These are phyloP conservation scores for Dicyrtoma fusca DNA, from an alignment of 2,888 invertebrate species.

Conservation along the genomic window DNA sequence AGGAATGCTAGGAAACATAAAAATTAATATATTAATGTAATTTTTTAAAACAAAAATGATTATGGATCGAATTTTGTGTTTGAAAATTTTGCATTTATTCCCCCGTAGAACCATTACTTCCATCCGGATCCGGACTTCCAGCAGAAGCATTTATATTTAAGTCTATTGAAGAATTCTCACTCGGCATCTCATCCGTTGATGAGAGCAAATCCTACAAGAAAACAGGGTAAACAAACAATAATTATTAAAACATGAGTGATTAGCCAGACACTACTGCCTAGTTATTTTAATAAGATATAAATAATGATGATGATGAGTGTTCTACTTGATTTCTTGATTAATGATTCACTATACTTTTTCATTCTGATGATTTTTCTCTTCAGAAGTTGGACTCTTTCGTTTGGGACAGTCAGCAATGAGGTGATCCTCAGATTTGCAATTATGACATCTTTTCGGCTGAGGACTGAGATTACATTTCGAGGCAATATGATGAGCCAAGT, in stretches of 20 bases:
- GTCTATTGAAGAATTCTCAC: conserved; percentile 22
- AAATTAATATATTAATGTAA: too few species aligned
- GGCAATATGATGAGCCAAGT: conserved; percentile 90
- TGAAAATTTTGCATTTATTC: neutral
- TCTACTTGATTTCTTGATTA: neutral
- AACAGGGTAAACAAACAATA: too few species aligned
- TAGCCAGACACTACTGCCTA: too few species aligned
- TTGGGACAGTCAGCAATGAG: conserved; percentile 86
- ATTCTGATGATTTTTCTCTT: conserved; percentile 44
- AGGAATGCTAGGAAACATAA: too few species aligned
- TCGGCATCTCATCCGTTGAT: conserved; percentile 13
- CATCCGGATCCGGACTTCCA: conserved; percentile 1
- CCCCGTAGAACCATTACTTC: conserved; percentile 15
- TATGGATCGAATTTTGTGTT: too few species aligned
- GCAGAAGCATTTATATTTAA: conserved; percentile 24
- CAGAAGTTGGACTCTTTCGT: conserved; percentile 58
- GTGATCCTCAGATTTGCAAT: conserved; percentile 85
- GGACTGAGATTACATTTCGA: conserved; percentile 86
- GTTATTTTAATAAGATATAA: neutral
- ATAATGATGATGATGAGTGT: neutral
- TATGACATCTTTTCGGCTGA: conserved; percentile 88
- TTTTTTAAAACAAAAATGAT: too few species aligned
- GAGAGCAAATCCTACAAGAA: conserved; percentile 7
- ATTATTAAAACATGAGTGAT: too few species aligned
- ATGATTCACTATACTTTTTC: neutral